Evolutionary conservation across 2,888 invertebrate genomes (phyloP), one percentile per base, ranked within the genome.

Genomic region (Drosophila borborema): DNA sequence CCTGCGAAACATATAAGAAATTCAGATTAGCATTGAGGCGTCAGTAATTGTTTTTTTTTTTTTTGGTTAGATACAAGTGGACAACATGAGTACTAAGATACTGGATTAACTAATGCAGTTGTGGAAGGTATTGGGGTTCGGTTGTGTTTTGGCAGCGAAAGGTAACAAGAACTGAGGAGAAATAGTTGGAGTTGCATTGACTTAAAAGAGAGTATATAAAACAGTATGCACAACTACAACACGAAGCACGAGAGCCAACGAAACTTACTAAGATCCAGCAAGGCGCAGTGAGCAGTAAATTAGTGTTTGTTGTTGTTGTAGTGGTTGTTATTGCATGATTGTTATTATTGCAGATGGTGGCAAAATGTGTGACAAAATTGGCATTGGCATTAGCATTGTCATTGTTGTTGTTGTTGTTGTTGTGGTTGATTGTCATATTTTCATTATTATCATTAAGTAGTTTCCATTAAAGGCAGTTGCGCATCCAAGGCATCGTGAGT

Each of bases 181-280:
- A 31, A 49, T 41, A 65, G 46, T 55, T 59, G 61, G 51, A 74
- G 59, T 77, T 75, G 72, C 68, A 64, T 58, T 58, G 45, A 77
- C 31, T 56, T 54, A 58, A 40, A 66, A 49, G 40, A 46, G 12
- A 59, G 10, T 46, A 53, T 54, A 60, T 28, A 62, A 55, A 58
- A 63, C 58, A 60, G 45, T 60, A 54, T 61, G 53, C 70, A 86
- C 78, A 88, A 70, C 78, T 81, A 88, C 88, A 74, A 80, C 81
- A 81, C 80, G 70, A 49, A 60, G 49, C 69, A 74, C 67, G 74
- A 28, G 69, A 83, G 86, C 83, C 84, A 89, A 79, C 78, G 78
- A 77, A 86, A 92, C 92, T 92, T 92, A 92, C 92, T 92, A 92
- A 91, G 88, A 81, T 92, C 92, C 92, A 91, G 90, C 89, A 89